phyloP scores from a whole-genome alignment of 2,797 vertebrate species.

The Sternarchorhynchus goeldii region DNA sequence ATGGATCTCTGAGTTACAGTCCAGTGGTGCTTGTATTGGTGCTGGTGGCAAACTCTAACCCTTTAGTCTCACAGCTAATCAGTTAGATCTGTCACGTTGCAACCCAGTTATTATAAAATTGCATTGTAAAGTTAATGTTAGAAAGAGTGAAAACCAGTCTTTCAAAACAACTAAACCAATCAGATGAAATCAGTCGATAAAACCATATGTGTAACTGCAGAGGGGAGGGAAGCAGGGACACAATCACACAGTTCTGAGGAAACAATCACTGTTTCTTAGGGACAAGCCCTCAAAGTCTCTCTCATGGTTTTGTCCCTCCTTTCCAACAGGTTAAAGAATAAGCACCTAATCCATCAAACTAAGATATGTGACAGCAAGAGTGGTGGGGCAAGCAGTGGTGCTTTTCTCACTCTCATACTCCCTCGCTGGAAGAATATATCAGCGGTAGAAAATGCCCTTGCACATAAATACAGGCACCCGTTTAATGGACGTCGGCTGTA shows the following conservation, averaged over 20 bases:
- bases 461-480: slow-evolving; percentile 39
- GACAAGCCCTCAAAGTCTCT: not conserved
- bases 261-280: slow-evolving; percentile 3
- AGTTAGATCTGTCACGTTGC: not conserved
- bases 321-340: slow-evolving; percentile 7
- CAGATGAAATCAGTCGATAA: not conserved
- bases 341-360: slow-evolving; percentile 30
- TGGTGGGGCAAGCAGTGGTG: slow-evolving; percentile 29
- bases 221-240: not conserved
- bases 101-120: too few species aligned
- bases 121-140: not conserved
- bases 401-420: slow-evolving; percentile 17
- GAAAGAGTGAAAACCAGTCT: not conserved
- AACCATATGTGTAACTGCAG: not conserved
- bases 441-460: slow-evolving; percentile 21
- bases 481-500: slow-evolving; percentile 34
- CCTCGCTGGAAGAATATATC: slow-evolving; percentile 16
- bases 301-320: not conserved
- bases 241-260: slow-evolving; percentile 3
- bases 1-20: not conserved
- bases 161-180: not conserved
- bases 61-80: not conserved
- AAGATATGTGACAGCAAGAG: slow-evolving; percentile 29
- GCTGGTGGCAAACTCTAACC: not conserved
- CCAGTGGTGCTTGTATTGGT: too few species aligned